phyloP scores from a whole-genome alignment of 2,888 invertebrate genomes.

The Drosophila setosimentum region DNA sequence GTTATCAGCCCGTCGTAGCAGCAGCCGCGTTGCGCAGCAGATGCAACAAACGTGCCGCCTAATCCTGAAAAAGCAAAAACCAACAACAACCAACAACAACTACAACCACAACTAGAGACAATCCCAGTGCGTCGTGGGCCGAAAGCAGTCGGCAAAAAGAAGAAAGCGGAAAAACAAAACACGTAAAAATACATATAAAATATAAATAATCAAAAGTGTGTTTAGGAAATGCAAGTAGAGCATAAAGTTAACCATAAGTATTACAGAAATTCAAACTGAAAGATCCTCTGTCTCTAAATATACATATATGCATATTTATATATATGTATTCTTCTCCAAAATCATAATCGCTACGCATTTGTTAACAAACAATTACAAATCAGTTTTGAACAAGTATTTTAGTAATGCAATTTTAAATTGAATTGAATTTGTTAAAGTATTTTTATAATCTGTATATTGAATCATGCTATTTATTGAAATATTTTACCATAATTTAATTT shows the following conservation, averaged over 20 bases:
- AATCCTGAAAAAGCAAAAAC: constrained; percentile 1
- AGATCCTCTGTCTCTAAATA: constrained; percentile 33
- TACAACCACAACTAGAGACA: constrained; percentile 60
- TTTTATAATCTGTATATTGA: constrained; percentile 45
- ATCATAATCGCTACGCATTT: constrained; percentile 43
- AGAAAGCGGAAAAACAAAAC: constrained; percentile 14
- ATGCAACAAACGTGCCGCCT: constrained; percentile 30
- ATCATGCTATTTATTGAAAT: constrained; percentile 28
- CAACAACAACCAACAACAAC: constrained; percentile 6
- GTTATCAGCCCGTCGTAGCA: constrained; percentile 58
- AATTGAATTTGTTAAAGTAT: constrained; percentile 60
- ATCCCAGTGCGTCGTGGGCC: constrained; percentile 69
- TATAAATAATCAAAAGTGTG: constrained; percentile 31
- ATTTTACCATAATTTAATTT: constrained; percentile 47
- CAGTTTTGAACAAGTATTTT: constrained; percentile 50
- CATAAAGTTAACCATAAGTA: constrained; percentile 60
- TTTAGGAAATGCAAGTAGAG: constrained; percentile 50
- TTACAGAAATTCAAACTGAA: constrained; percentile 44
- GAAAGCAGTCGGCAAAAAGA: constrained; percentile 38
- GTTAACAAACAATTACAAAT: constrained; percentile 31
- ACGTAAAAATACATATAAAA: constrained; percentile 13
- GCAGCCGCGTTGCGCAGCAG: constrained; percentile 21
- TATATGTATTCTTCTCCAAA: constrained; percentile 36
- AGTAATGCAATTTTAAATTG: constrained; percentile 54
- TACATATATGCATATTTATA: not conserved